Evolutionary conservation across 2,797 vertebrate genomes (phyloP), one percentile per base, ranked within the genome.

Genomic region (Lateolabrax maculatus): DNA sequence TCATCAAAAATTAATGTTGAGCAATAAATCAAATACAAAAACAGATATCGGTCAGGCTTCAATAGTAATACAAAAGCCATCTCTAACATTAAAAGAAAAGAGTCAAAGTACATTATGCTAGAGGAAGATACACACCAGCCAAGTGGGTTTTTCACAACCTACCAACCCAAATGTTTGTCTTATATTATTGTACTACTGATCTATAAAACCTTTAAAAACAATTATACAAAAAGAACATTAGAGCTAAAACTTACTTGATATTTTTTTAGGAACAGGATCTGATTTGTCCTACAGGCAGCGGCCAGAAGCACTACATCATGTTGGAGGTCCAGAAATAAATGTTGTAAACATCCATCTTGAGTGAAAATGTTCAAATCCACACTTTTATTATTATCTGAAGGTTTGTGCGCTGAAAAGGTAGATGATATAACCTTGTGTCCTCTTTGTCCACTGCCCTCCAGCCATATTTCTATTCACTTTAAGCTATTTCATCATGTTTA

Each of bases 401-500:
- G 53, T 76, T 66, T 84, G 57, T 62, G 60, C 36, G 27, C 62
- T 69, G 46, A 41, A 79, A 90, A 52, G 77, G 58, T 34, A 19
- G 48, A 36, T 71, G 68, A 79, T 66, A 66, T 60, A 83, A 87
- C 75, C 74, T 60, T n/a, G 25, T 46, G 64, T 85, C 79, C 79
- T 80, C 64, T 75, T 72, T 81, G 61, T 87, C 79, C 77, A 25
- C 66, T 82, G 61, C 55, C 79, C 84, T 75, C 43, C 41, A 82
- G 68, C 65, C 51, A 70, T 53, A 79, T 82, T 90, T 85, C 66
- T 29, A 11, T 41, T 86, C 27, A 2, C 73, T 71, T 85, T 84
- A 74, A 64, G 64, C 74, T 25, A 52, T 89, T 91, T 90, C 84
- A 87, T 91, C 83, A 83, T 13, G 64, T 79, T 71, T 89, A 88